Percentiles rank a stretch among this genome's conserved stretches.
Conservation (phyloP, 1,140 invertebrate species). For the Steinernema khuongi region DNA sequence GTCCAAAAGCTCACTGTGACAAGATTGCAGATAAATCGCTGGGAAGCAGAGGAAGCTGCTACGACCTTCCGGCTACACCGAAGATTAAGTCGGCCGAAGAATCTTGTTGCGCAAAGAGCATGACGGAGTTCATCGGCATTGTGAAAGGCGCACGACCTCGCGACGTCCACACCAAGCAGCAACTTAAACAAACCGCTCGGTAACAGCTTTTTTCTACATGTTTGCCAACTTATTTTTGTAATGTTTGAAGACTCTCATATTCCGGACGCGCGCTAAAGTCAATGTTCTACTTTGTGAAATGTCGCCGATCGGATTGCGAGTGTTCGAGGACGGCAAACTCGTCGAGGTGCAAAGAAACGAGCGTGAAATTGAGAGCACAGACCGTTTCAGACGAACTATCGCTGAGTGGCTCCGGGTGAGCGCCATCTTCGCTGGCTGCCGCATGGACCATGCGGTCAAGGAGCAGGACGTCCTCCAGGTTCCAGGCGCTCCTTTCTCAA, state of each 20-base stretch:
- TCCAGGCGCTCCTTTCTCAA: not conserved
- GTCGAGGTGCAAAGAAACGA: not conserved
- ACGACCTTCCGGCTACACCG: not conserved
- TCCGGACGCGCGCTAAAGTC: constrained; percentile 6
- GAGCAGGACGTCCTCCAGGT: constrained; percentile 6
- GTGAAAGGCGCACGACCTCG: not conserved
- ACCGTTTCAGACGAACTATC: not conserved
- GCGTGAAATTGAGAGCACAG: not conserved
- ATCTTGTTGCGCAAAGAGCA: not conserved
- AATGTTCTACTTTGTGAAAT: not conserved
- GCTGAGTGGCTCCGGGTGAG: not conserved
- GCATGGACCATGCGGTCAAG: not conserved
- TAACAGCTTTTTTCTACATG: not conserved
- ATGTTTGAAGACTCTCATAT: not conserved
- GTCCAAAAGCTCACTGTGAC: not conserved
- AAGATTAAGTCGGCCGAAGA: not conserved
- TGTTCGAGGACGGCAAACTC: not conserved
- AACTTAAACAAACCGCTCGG: not conserved
- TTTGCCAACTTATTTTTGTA: not conserved
- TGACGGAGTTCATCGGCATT: constrained; percentile 1
- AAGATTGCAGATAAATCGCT: not conserved
- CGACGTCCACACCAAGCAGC: not conserved
- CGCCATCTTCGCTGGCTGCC: not conserved
- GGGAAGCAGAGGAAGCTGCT: not conserved
- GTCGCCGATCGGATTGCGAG: not conserved